Conservation (phyloP, 2,113 vertebrate species). For the Caracal caracal region DNA sequence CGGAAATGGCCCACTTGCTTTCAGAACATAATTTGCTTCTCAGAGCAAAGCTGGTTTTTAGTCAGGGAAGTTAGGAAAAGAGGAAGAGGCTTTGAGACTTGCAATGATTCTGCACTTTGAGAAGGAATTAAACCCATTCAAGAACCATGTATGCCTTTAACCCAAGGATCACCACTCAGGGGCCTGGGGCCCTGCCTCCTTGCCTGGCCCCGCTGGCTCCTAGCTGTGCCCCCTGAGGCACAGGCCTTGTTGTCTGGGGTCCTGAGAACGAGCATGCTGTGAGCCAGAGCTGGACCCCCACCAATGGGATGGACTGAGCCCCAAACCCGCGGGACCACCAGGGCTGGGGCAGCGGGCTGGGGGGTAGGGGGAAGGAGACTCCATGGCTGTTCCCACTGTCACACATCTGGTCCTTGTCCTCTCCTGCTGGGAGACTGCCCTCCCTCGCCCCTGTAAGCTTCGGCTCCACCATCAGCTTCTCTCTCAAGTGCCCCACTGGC, state of each 20-base stretch:
- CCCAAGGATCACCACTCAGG: neutral
- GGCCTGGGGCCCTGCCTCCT: neutral
- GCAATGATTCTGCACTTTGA: neutral
- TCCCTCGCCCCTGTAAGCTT: neutral
- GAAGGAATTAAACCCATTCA: neutral
- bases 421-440: neutral
- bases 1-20: neutral
- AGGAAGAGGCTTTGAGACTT: neutral
- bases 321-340: neutral
- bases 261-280: neutral
- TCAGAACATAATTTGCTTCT: neutral
- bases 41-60: neutral
- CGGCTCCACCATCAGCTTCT: no score
- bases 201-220: neutral
- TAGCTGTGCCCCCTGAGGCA: neutral
- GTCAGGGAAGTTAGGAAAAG: neutral
- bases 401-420: neutral
- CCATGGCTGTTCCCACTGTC: no score
- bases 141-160: neutral
- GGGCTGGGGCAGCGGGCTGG: neutral
- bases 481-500: neutral
- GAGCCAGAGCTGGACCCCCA: neutral
- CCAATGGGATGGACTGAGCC: neutral
- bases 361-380: neutral
- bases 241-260: neutral